These are phyloP conservation scores for Parambassis ranga DNA, from an alignment of 2,797 vertebrate species.

Conservation along the genomic window DNA sequence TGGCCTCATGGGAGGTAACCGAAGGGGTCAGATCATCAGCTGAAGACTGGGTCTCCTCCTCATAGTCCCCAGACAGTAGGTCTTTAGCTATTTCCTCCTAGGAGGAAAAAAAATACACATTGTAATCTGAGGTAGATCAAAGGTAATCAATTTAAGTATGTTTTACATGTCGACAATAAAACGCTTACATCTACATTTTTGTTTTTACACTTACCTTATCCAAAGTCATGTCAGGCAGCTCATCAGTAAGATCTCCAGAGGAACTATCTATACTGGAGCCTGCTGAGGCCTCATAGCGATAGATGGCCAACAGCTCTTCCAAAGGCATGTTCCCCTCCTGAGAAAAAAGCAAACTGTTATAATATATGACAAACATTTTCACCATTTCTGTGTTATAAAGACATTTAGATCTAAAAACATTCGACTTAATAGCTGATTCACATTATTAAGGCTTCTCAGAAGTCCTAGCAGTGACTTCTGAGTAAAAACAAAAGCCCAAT, in stretches of 20 bases:
- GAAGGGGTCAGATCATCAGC: slow-evolving; percentile 96
- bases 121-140: not conserved
- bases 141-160: not conserved
- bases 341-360: not conserved
- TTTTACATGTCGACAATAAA: not conserved
- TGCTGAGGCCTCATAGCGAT: slow-evolving; percentile 91
- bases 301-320: slow-evolving; percentile 94
- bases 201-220: slow-evolving; percentile 88
- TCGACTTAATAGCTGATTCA: not conserved
- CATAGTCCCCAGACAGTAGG: slow-evolving; percentile 91
- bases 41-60: slow-evolving; percentile 97
- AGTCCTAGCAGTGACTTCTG: too few relatives aligned
- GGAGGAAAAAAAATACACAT: not conserved
- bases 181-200: not conserved
- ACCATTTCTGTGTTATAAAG: not conserved
- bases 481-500: too few relatives aligned
- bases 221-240: slow-evolving; percentile 97
- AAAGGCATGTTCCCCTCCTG: slow-evolving; percentile 98
- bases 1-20: slow-evolving; percentile 94
- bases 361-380: not conserved
- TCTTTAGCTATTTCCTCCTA: slow-evolving; percentile 99
- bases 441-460: too few relatives aligned
- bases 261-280: slow-evolving; percentile 93
- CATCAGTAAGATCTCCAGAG: slow-evolving; percentile 94
- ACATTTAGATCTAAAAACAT: not conserved